Evolutionary conservation across 2,113 vertebrate genomes (phyloP).

Genomic region (Lathamus discolor): DNA sequence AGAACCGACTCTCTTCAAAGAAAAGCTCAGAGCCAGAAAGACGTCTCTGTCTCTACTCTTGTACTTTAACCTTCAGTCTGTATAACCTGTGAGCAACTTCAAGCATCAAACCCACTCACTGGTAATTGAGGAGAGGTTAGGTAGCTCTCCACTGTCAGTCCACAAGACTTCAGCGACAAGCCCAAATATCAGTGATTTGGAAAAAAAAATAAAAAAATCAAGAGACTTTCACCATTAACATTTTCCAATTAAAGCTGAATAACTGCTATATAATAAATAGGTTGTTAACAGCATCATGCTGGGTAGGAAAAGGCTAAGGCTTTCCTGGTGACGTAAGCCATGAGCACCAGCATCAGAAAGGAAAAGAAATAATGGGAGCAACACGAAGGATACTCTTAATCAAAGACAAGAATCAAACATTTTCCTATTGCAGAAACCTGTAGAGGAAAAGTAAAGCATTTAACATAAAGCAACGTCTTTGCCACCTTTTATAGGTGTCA

Average conservation of each 20-base stretch:
- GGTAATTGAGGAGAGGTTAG: slow-evolving; percentile 41
- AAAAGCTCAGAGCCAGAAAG: neutral
- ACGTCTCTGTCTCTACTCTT: neutral
- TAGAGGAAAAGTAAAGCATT: neutral
- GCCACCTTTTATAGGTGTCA: neutral
- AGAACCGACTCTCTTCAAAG: slow-evolving; percentile 41
- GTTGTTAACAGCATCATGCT: neutral
- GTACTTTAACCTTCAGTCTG: slow-evolving; percentile 41
- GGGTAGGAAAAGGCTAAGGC: neutral
- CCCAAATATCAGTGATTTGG: neutral
- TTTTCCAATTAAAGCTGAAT: neutral
- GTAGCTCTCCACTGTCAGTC: slow-evolving; percentile 12
- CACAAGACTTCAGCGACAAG: neutral
- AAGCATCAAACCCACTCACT: slow-evolving; percentile 40
- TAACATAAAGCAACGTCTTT: neutral
- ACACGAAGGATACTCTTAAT: neutral
- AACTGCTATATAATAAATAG: neutral
- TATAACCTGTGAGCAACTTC: slow-evolving; percentile 37
- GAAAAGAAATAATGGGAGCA: neutral
- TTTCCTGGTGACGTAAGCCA: neutral
- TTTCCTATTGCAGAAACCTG: neutral
- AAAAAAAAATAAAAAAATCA: neutral
- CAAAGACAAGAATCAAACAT: neutral
- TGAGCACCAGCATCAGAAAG: neutral
- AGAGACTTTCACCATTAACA: neutral